Evolutionary conservation across 2,797 vertebrate genomes (phyloP), one percentile per base, ranked within the genome.

Genomic region (Rhodeus uyekii): DNA sequence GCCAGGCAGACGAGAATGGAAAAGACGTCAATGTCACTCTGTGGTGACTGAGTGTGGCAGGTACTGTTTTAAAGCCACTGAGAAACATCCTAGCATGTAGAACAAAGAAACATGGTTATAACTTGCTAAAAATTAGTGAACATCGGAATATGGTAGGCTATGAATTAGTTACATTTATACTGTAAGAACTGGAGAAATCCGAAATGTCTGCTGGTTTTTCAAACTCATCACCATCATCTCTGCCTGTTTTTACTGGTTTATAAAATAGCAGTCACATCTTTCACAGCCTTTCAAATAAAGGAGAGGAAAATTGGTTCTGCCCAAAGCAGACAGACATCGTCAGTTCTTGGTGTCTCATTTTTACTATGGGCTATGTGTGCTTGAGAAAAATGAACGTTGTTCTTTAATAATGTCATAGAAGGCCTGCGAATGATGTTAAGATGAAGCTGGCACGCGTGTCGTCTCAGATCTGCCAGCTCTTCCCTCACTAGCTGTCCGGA

Each of bases 371-470:
- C 53, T 80, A 53, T 50, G 63, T 83, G 68, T n/a, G 44, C 83
- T 86, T 85, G 83, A 82, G 27, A 82, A 88, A 89, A 89, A 76
- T 63, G 86, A 69, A 80, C 77, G 82, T 86, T 91, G 69, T 82
- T 86, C 69, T 86, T 88, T 91, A 89, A 90, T 90, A 91, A 92
- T 90, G 90, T 92, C 89, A 90, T 84, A 64, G 86, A 32, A 85
- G 85, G 89, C 90, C 94, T 94, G 93, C 90, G 90, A 92, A 93
- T 92, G 88, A 92, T 90, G 84, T 93, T 91, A 91, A 88, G 73
- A 86, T 87, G 87, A 89, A 82, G 83, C 90, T 93, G 91, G 91
- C 90, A 74, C 79, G 73, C 48, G 1, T 27, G 42, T 58, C 36
- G 63, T 76, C 80, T 24, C 13, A 2, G 3, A 24, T 44, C 87